Conservation (phyloP, 2,797 vertebrate genomes). For the Megalops cyprinoides region DNA sequence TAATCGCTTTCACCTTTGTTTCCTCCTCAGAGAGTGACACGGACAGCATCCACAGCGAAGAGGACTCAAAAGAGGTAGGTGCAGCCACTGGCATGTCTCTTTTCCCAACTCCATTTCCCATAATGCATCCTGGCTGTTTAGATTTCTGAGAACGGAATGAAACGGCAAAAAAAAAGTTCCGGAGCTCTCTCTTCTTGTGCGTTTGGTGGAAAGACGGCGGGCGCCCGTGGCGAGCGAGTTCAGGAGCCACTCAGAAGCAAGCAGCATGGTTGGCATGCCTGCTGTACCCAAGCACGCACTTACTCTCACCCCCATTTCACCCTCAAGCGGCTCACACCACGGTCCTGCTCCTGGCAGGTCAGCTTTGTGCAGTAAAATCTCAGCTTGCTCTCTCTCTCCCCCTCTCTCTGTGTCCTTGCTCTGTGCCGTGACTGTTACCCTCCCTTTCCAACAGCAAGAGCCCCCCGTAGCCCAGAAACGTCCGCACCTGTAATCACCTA, state of each 20-base stretch:
- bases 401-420: background rate
- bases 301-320: background rate
- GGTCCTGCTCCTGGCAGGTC: background rate
- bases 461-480: background rate
- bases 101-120: background rate
- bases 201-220: background rate
- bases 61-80: constrained; percentile 25
- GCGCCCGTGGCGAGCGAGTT: background rate
- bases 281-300: background rate
- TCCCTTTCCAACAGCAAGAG: background rate
- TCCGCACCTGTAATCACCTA: too few species aligned
- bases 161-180: background rate
- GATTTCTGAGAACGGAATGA: too few species aligned
- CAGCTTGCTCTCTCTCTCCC: background rate
- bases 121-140: background rate
- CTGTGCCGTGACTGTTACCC: background rate
- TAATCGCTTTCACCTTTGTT: background rate
- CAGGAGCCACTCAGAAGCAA: too few species aligned
- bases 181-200: too few species aligned
- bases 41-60: constrained; percentile 29
- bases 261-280: background rate
- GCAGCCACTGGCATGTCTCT: background rate
- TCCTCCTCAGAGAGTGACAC: constrained; percentile 31
- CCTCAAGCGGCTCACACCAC: background rate
- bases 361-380: background rate